Evolutionary conservation across 2,113 vertebrate species (phyloP).

Genomic region (Microcebus lehilahytsara): DNA sequence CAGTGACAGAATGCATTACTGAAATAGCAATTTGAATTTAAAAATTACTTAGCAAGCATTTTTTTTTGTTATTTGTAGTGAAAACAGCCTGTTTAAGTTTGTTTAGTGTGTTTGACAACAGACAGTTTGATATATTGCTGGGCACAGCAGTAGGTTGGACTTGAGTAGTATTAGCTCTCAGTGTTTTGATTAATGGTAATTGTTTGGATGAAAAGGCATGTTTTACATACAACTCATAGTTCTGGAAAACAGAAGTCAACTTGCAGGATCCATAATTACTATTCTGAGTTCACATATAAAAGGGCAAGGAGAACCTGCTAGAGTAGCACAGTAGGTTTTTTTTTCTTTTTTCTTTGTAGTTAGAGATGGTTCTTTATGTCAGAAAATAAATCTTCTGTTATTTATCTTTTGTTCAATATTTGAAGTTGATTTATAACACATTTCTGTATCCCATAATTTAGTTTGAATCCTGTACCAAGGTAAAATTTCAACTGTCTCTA

Average conservation of each 20-base stretch:
- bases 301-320: conserved; percentile 79
- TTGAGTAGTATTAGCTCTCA: conserved; percentile 89
- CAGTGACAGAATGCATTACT: conserved; percentile 83
- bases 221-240: conserved; percentile 88
- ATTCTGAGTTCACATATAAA: conserved; percentile 85
- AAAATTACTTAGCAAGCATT: conserved; percentile 87
- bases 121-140: conserved; percentile 91
- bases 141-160: conserved; percentile 90
- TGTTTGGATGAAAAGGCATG: conserved; percentile 89
- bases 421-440: conserved; percentile 80
- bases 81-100: conserved; percentile 88
- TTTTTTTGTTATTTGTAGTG: conserved; percentile 84
- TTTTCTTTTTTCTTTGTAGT: conserved; percentile 79
- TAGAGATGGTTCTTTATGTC: conserved; percentile 78
- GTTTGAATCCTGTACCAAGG: conserved; percentile 64
- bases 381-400: conserved; percentile 83
- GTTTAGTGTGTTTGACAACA: conserved; percentile 90
- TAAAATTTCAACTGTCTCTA: conserved; percentile 70
- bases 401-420: conserved; percentile 82
- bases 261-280: conserved; percentile 88
- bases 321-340: conserved; percentile 78
- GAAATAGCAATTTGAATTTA: conserved; percentile 85
- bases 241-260: conserved; percentile 89
- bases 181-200: conserved; percentile 93
- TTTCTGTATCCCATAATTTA: conserved; percentile 78